Evolutionary conservation across 30 jellyfish, hydroid and myxozoan genomes (phyloP), one percentile per base, ranked within the genome.

Genomic region (Euphysa ruthae): DNA sequence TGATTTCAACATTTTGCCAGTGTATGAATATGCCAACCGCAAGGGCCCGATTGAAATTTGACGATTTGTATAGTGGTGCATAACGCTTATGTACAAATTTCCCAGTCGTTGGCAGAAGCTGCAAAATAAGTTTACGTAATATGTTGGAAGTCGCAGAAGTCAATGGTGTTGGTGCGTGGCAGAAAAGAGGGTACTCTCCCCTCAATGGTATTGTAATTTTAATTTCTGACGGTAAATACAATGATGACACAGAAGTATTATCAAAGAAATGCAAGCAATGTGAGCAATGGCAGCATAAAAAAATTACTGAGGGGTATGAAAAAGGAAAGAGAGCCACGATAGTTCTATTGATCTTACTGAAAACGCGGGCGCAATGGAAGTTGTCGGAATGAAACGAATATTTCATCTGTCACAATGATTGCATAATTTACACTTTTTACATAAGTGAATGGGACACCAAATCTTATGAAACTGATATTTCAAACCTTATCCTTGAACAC

Each of bases 361-460:
- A 34, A 57, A 71, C 4, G 73, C 88, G 19, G 88, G 88, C 12
- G 88, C 88, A 64, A 74, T 74, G 81, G 81, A 74, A 46, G 88
- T 71, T 61, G 82, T 60, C 25, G 88, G 88, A 0, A 51, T 71
- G 19, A 49, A 33, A 57, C 66, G 49, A 13, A 61, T 61, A 26
- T 74, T 61, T 44, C 23, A 29, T 30, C 61, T 49, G 26, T 71
- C 83, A 23, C 34, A 46, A 8, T 28, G 10, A 46, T 46, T 57
- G 56, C 50, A 72, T 46, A 72, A 72, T 22, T 8, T 20, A 63
- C 21, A 29, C 78, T 63, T 56, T 56, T 56, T 56, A 56, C 69
- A 56, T 56, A 20, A 79, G 79, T 21, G 86, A 74, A 35, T 69
- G 73, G 22, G 86, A 74, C 23, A 74, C 83, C 1, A 70, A 34